Percentiles rank a stretch among this genome's conserved stretches.
Conservation (phyloP, 2,888 invertebrate species). For the Caenorhabditis sulstoni region DNA sequence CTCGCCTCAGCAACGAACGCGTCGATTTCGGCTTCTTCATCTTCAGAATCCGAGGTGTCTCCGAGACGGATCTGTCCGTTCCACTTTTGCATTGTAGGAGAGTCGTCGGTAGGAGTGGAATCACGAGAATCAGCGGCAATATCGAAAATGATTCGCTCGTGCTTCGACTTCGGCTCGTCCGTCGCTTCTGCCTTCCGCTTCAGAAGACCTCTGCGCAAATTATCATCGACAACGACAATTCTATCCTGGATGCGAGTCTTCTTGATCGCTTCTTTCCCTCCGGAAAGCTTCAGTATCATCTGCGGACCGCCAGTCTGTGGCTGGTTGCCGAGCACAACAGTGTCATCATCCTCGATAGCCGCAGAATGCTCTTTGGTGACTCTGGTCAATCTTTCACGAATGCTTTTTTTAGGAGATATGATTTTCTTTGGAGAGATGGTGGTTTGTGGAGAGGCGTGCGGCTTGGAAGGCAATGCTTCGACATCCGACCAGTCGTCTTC, state of each 20-base stretch:
- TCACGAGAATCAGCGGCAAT: conserved; percentile 15
- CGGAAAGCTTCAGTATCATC: conserved; percentile 54
- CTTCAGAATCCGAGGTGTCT: conserved; percentile 64
- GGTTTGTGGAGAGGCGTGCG: neutral
- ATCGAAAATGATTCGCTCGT: conserved; percentile 55
- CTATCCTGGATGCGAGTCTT: conserved; percentile 41
- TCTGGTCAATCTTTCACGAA: conserved; percentile 39
- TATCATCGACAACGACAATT: conserved; percentile 42
- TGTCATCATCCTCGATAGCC: conserved; percentile 26
- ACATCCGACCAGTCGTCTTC: conserved; percentile 56
- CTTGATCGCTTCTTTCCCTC: conserved; percentile 58
- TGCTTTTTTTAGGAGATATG: conserved; percentile 32
- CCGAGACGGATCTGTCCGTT: conserved; percentile 69
- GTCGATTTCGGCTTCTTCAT: conserved; percentile 75
- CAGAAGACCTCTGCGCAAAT: conserved; percentile 35
- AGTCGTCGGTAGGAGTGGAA: conserved; percentile 28
- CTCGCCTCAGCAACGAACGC: conserved; percentile 69
- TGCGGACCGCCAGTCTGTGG: conserved; percentile 41
- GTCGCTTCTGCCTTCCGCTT: conserved; percentile 21
- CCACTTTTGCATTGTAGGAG: conserved; percentile 65
- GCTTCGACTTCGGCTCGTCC: conserved; percentile 49
- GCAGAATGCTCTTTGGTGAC: neutral
- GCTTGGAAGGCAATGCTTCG: conserved; percentile 51
- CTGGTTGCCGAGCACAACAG: conserved; percentile 41
- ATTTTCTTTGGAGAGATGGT: conserved; percentile 22